Evolutionary conservation across 2,888 invertebrate genomes (phyloP), one percentile per base, ranked within the genome.

Genomic region (Thecocarcelia acutangulata): DNA sequence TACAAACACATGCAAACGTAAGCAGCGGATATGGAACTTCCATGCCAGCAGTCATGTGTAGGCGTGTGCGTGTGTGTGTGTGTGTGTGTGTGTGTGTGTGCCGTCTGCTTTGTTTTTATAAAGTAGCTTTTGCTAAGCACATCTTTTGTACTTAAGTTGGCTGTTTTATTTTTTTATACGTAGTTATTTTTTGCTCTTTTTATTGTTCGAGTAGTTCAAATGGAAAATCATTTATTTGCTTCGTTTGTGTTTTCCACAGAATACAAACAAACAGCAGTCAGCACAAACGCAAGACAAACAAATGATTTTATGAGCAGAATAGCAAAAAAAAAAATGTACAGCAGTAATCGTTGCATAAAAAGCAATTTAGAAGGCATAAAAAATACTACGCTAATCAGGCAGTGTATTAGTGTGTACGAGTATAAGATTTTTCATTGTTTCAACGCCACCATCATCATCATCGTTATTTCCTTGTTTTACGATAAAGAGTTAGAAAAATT

Each of bases 331-430:
- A 33, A 73, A 81, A 77, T 81, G 81, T 77, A 56, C 64, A 73
- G 68, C 77, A 77, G 77, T 81, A 81, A 81, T 73, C 69, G 72
- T 69, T 77, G 76, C 73, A 77, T 77, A 77, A 77, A 80, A 80
- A 61, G 66, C 80, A 76, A 66, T 80, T 76, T 59, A 76, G 68
- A 73, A 68, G 50, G 58, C 11, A 63, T 15, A 50, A 11, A 42
- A 73, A 66, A 52, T 42, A 63, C 46, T 19, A 75, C 63, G 48
- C 70, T 77, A 77, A 77, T 77, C 69, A 70, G 69, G 54, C 48
- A 50, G 63, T 64, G 63, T 63, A 63, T 40, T 40, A 24, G 8
- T 42, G n/a, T 17, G 44, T 61, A 37, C 37, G 28, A n/a, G 24
- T 24, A 24, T 28, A 54, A 21, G 61, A 54, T 44, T 50, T 52